A percentile compares a stretch with the other conserved stretches of the same genome.
Evolutionary conservation across 1,140 invertebrate genomes (phyloP).

Genomic region (Dolichoris vasculosae): DNA sequence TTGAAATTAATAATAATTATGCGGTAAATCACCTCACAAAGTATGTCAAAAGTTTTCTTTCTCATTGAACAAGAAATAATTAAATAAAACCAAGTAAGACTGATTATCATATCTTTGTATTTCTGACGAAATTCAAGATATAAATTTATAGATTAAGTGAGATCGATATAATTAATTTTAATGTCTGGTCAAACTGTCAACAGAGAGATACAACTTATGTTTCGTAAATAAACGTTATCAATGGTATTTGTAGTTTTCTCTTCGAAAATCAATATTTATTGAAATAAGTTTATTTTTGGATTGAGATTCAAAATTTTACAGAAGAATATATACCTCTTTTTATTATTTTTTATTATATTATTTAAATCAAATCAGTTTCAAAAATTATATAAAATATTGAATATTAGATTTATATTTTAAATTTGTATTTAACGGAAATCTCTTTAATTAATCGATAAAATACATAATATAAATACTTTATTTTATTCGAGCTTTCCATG

Average conservation of each 20-base stretch:
- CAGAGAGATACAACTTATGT: constrained; percentile 13
- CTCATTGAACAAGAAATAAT: not conserved
- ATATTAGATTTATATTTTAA: too few relatives aligned
- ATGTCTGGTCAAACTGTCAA: not conserved
- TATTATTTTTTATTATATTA: too few relatives aligned
- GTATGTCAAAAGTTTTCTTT: not conserved
- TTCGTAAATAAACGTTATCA: not conserved
- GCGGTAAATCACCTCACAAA: not conserved
- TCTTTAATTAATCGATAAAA: too few relatives aligned
- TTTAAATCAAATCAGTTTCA: too few relatives aligned
- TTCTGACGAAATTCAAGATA: not conserved
- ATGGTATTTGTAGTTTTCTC: not conserved
- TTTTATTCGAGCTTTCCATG: too few relatives aligned
- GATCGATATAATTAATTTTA: not conserved
- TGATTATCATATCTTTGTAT: not conserved
- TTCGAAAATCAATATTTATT: not conserved
- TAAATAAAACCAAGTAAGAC: not conserved
- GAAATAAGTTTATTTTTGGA: not conserved
- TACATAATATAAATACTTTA: too few relatives aligned
- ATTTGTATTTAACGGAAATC: too few relatives aligned
- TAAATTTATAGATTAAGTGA: not conserved
- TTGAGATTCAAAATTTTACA: not conserved
- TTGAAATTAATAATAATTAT: not conserved
- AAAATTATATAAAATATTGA: too few relatives aligned
- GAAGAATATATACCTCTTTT: too few relatives aligned